A percentile compares a stretch with the other conserved stretches of the same genome.
Evolutionary conservation across 2,113 vertebrate species (phyloP).

Genomic region (Hepsetus odoe): DNA sequence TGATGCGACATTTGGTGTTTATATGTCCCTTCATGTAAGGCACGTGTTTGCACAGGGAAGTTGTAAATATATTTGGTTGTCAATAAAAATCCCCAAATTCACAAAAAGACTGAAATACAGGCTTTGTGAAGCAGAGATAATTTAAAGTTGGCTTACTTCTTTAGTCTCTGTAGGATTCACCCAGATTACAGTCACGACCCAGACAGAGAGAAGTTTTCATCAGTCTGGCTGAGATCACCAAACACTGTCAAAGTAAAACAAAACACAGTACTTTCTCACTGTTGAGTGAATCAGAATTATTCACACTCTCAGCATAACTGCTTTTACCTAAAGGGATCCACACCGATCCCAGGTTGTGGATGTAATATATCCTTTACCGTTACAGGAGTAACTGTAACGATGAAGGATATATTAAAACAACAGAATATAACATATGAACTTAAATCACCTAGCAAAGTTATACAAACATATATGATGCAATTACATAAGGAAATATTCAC

Average conservation of each 20-base stretch:
- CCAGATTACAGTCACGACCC: background rate
- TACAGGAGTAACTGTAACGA: background rate
- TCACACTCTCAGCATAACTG: background rate
- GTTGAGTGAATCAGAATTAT: slow-evolving; percentile 1
- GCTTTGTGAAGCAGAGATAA: background rate
- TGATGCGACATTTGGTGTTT: no score
- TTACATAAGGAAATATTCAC: no score
- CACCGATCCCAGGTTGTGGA: background rate
- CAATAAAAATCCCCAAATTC: no score
- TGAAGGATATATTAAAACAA: no score
- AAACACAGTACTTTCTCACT: background rate
- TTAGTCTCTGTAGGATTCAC: background rate
- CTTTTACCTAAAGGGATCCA: background rate
- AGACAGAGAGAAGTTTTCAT: background rate
- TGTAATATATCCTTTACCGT: no score
- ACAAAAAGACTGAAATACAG: background rate
- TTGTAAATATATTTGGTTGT: no score
- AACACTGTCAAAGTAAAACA: background rate
- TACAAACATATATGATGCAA: no score
- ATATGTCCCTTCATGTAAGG: no score
- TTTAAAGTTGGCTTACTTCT: background rate
- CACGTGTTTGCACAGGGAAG: no score
- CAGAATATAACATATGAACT: no score
- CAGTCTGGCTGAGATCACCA: background rate
- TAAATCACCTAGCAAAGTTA: no score